Evolutionary conservation across 1,140 invertebrate genomes (phyloP), one percentile per base, ranked within the genome.

Genomic region (Drosophila biarmipes): DNA sequence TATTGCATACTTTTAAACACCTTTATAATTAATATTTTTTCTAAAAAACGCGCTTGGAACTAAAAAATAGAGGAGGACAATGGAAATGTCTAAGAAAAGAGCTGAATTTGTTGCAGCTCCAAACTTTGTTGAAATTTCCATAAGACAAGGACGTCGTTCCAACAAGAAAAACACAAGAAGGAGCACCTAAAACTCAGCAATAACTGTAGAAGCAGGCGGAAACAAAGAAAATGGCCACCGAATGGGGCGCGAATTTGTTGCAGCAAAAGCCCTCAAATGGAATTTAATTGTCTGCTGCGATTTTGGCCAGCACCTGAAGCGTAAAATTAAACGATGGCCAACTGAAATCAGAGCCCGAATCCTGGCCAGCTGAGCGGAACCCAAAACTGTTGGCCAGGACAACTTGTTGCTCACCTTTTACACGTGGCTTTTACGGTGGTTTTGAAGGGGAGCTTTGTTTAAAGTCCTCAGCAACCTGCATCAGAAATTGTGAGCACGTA

Each of bases 261-360:
- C 58, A 59, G 69, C 56, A 21, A 56, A 35, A 55, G 58, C 53
- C 29, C 55, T 42, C 48, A 62, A 80, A 86, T 86, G 80, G 57
- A 84, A 84, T 86, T 80, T 86, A 86, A 84, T 84, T 84, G 79
- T 79, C 68, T 78, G 73, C 69, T 59, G 58, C 71, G 62, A 69
- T 80, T 80, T 69, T 53, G 56, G 55, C 31, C 68, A 51, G 34
- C 68, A 51, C 34, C 67, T 84, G 71, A 66, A 80, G 76, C 80
- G 80, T 75, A 71, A 82, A 85, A 85, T 79, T 85, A 75, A 82
- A 82, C 79, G 76, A 79, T 19, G 72, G 81, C 74, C 74, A 80
- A 61, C 76, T 78, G 58, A 78, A 78, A 64, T 78, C 74, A 53
- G 79, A 45, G 78, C 56, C 69, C 61, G 42, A 45, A 57, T 48